phyloP scores from a whole-genome alignment of 1,140 invertebrate genomes.

The Laodelphax striatellus region DNA sequence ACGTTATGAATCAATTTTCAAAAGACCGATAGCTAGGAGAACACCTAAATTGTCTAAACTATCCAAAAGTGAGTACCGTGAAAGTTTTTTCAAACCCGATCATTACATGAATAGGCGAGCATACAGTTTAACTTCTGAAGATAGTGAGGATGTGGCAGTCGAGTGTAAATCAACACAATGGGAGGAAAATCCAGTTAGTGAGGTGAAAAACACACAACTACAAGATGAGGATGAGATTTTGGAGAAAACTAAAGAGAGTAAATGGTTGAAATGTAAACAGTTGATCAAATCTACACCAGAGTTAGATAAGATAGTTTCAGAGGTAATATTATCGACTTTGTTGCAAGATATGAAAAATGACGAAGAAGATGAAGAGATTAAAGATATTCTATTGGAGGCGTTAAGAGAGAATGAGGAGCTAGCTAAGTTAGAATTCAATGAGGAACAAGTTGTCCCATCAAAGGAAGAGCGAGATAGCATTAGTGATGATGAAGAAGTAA shows the following conservation, averaged over 20 bases:
- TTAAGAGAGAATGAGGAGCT: background rate
- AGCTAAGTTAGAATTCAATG: background rate
- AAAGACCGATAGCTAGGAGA: conserved; percentile 1
- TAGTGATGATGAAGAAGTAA: background rate
- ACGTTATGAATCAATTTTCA: background rate
- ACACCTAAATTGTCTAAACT: background rate
- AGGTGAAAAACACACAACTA: background rate
- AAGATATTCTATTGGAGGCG: conserved; percentile 8
- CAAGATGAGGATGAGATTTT: conserved; percentile 5
- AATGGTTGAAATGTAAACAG: background rate
- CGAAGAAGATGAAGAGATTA: conserved; percentile 11
- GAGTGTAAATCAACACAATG: conserved; percentile 10
- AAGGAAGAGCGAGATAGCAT: background rate
- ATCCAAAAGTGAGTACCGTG: background rate
- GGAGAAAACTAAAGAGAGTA: conserved; percentile 8
- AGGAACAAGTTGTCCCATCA: background rate
- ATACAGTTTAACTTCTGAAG: background rate
- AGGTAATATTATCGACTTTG: background rate
- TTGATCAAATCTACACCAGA: background rate
- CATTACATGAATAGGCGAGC: background rate
- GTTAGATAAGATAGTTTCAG: background rate
- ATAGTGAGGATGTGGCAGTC: background rate
- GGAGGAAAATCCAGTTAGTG: conserved; percentile 5
- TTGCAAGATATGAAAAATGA: conserved; percentile 1
- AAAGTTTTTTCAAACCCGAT: background rate